Base-by-base conservation (phyloP, 2,113 vertebrate genomes). In the Centropus bengalensis region DNA sequence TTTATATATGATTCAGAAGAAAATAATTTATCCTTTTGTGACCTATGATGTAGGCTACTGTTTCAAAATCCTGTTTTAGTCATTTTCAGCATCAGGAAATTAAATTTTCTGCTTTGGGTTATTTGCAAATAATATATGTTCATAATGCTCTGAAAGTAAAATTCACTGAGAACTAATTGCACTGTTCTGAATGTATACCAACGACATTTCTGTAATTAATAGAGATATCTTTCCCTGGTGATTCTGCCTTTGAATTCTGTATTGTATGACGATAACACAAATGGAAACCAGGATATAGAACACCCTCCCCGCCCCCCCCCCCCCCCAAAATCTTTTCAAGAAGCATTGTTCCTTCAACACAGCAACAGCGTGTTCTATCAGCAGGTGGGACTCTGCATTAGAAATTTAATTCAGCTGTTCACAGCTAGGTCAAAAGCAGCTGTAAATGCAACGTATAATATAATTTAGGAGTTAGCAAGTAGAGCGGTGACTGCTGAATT, bases 221-320 rank as follows among this genome's bases (percentile, higher is more conserved):
- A 42, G 13, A 32, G 11, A 33, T 8, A 15, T 20, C 51, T 58
- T 62, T 21, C 6, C 13, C 5, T 21, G 2, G 49, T 44, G 11
- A 16, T 20, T 88, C 18, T 60, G 10, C 20, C 10, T 82, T 75
- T 64, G 2, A 62, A 47, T 71, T 38, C 63, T 28, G 6, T 40
- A n/a, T 14, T 64, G 5, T 38, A 20, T 63, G 9, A 74, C 3
- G 8, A 7, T 36, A 52, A 83, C 1, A 10, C 19, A 13, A 15
- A 60, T 89, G 74, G 84, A 84, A 87, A 38, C 3, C 4, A 32
- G 28, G 2, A 52, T 68, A 64, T 20, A 2, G 1, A 45, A 45
- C 4, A 44, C n/a, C 10, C 3, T 2, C 9, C 14, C 3, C 44
- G 18, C 19, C 7, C 44, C 7, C 13, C 36, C 36, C 14, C 3